Evolutionary conservation across 2,888 invertebrate genomes (phyloP), one percentile per base, ranked within the genome.

Genomic region (Eupeodes latifasciatus): DNA sequence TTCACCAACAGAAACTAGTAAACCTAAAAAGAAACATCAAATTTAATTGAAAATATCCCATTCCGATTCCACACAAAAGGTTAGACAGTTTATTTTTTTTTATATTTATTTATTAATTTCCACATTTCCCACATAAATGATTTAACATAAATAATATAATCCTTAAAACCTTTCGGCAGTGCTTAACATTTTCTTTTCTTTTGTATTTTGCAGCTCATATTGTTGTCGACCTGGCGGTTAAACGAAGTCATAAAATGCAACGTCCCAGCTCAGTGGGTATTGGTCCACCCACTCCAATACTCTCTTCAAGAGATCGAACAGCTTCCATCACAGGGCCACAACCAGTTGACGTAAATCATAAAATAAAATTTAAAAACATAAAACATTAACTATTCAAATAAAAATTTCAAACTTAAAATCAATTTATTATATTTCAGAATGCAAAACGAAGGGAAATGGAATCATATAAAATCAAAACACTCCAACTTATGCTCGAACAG

Each of bases 401-500:
- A 49, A 64, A 57, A 9, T 64, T 85, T 82, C 1, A 66, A 34
- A 6, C 5, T 14, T 14, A 12, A 44, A 61, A 11, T 6, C 19
- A 16, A 44, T 27, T 27, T 55, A 16, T 49, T 34, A 57, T 62
- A 61, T 44, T 44, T 78, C 94, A 98, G 98, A 95, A 96, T 91
- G 97, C 97, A 92, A 97, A 97, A 92, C 96, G 97, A 91, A 95
- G 96, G 57, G 97, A 98, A 94, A 94, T 98, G 93, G 97, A 97
- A 92, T 95, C 96, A 81, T 96, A 97, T 90, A 96, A 97, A 91
- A 96, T 97, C 80, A 96, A 97, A 93, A 98, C 98, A 19, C 95
- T 98, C 90, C 96, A 96, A 90, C 95, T 98, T 91, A 99, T 99
- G 98, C 94, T 98, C 90, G 98, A 98, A 91, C 96, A 97, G 91